phyloP scores from a whole-genome alignment of 2,888 invertebrate genomes.

The Ornithoptera priamus region DNA sequence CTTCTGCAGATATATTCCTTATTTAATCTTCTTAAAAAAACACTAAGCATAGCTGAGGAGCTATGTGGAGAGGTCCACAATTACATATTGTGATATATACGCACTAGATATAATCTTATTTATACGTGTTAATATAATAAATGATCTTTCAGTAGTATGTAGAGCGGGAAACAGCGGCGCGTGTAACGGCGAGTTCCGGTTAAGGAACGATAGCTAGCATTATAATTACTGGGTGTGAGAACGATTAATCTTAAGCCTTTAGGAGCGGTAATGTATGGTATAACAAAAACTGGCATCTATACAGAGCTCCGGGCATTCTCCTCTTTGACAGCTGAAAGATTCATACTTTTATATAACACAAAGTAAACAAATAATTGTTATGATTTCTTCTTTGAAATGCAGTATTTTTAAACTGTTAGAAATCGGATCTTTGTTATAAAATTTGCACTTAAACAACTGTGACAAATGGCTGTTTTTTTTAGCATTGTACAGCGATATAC shows the following conservation, averaged over 20 bases:
- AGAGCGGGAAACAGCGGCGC: constrained; percentile 4
- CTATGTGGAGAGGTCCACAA: too few relatives aligned
- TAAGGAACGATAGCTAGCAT: constrained; percentile 9
- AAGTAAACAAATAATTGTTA: neutral
- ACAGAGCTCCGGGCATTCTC: neutral
- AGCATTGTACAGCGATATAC: too few relatives aligned
- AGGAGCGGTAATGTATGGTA: neutral
- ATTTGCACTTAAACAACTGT: too few relatives aligned
- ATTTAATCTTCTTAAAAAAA: too few relatives aligned
- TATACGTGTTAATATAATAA: constrained; percentile 4
- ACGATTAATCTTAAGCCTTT: constrained; percentile 17
- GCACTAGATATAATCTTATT: too few relatives aligned
- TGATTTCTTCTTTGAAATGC: neutral
- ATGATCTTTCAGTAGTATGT: constrained; percentile 2
- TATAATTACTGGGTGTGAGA: constrained; percentile 22
- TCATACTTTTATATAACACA: neutral
- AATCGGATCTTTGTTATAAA: too few relatives aligned
- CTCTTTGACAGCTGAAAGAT: neutral
- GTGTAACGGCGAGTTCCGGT: constrained; percentile 19
- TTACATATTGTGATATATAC: too few relatives aligned
- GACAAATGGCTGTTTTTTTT: too few relatives aligned
- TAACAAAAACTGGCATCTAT: neutral
- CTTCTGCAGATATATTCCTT: too few relatives aligned
- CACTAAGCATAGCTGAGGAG: too few relatives aligned
- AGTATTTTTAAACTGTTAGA: too few relatives aligned